phyloP scores from a whole-genome alignment of 2,797 vertebrate species.

The Gallinago stenura region DNA sequence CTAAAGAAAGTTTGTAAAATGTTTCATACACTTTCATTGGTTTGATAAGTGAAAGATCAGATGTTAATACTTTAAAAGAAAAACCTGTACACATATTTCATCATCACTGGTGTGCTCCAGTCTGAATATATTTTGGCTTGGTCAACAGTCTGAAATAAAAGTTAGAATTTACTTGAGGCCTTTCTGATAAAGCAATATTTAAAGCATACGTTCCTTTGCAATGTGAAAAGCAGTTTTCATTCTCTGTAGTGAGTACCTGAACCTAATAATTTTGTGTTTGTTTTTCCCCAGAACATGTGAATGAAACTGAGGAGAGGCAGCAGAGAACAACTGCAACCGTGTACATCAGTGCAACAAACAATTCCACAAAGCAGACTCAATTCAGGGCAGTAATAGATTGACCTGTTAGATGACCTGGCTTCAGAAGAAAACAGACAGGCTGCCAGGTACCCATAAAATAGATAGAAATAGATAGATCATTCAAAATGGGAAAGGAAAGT shows the following conservation, averaged over 20 bases:
- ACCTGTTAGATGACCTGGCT: background rate
- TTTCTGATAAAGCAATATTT: background rate
- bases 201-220: background rate
- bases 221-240: background rate
- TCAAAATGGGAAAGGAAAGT: background rate
- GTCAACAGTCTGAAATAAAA: background rate
- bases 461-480: background rate
- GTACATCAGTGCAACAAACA: background rate
- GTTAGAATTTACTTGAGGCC: background rate
- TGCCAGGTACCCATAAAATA: background rate
- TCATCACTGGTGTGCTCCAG: background rate
- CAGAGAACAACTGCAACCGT: background rate
- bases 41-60: background rate
- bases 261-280: background rate
- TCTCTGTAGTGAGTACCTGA: background rate
- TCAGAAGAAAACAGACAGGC: background rate
- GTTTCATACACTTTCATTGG: background rate
- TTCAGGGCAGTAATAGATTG: slow-evolving; percentile 8
- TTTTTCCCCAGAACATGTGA: background rate
- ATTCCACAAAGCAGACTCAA: background rate
- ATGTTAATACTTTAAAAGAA: background rate
- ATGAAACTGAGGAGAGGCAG: background rate
- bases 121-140: background rate
- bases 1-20: background rate
- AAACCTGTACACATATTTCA: background rate